A percentile compares a stretch with the other conserved stretches of the same genome.
Conservation (phyloP, 1,140 invertebrate species). For the Aphelinus certus region DNA sequence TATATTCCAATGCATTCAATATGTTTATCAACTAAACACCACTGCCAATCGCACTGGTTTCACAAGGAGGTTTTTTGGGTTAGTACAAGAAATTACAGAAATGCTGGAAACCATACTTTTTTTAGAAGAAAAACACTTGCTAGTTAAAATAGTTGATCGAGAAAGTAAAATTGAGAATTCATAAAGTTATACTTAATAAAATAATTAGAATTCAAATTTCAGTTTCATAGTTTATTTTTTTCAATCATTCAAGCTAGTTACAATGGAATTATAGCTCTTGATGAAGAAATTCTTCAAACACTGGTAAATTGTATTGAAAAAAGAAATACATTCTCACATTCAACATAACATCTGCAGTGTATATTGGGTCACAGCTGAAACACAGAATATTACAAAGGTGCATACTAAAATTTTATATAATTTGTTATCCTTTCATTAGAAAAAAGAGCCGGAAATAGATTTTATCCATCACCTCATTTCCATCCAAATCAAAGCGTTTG, state of each 20-base stretch:
- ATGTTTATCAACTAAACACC: too few species aligned
- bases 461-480: slow-evolving; percentile 53
- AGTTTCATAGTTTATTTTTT: slow-evolving; percentile 34
- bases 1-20: too few species aligned
- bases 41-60: too few species aligned
- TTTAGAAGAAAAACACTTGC: too few species aligned
- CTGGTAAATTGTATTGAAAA: slow-evolving; percentile 32
- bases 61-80: too few species aligned
- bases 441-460: slow-evolving; percentile 57
- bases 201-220: not conserved
- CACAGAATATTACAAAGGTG: slow-evolving; percentile 67
- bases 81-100: too few species aligned
- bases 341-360: slow-evolving; percentile 66
- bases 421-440: slow-evolving; percentile 52
- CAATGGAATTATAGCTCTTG: slow-evolving; percentile 21
- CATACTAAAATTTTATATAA: slow-evolving; percentile 68
- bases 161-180: too few species aligned
- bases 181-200: too few species aligned
- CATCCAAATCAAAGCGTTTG: slow-evolving; percentile 51
- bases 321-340: slow-evolving; percentile 57
- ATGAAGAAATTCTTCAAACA: slow-evolving; percentile 26
- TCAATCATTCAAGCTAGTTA: slow-evolving; percentile 26
- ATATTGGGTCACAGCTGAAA: slow-evolving; percentile 65
- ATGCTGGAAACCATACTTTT: too few species aligned
- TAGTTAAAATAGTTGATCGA: too few species aligned